Evolutionary conservation across 2,797 vertebrate species (phyloP), one percentile per base, ranked within the genome.

Genomic region (Chanos chanos): DNA sequence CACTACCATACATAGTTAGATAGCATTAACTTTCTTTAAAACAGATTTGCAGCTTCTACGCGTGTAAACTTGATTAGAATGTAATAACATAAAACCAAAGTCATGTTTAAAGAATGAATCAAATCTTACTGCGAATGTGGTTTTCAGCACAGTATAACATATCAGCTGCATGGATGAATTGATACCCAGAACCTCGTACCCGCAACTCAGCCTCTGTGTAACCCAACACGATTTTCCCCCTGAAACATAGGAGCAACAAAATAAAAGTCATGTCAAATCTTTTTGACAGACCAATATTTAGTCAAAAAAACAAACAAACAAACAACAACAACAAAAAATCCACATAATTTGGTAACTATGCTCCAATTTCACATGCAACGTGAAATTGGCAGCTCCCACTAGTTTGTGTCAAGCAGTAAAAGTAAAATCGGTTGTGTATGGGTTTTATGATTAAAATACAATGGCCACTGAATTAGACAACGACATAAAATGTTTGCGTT

Each of bases 71-170:
- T 30, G 4, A 12, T 25, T 16, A 13, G 9, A 16, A 31, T 3
- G 7, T 33, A 18, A 9, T 2, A 13, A 16, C n/a, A n/a, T n/a
- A 51, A 52, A 21, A 1, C 1, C 7, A 33, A 13, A 25, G 7
- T 12, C 1, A 18, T 22, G 47, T 5, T 36, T 0, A 16, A 13
- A 31, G 12, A 31, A 40, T 59, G 48, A 1, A 2, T 5, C 18
- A 31, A 10, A 5, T 58, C 92, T 90, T 85, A 94, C 92, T 92
- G 71, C 91, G 83, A 44, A 92, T 37, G 6, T 94, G 92, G 68
- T 82, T 89, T 36, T 94, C 92, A 1, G 92, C 91, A 39, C 91
- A 93, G 64, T 94, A 87, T 27, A 93, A 83, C 90, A 93, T 93
- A 56, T 94, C 92, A 0, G 87, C 92, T 34, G 91, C 92, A 45